These are phyloP conservation scores for Tachina grossa DNA, from an alignment of 2,888 invertebrate species.

Conservation along the genomic window DNA sequence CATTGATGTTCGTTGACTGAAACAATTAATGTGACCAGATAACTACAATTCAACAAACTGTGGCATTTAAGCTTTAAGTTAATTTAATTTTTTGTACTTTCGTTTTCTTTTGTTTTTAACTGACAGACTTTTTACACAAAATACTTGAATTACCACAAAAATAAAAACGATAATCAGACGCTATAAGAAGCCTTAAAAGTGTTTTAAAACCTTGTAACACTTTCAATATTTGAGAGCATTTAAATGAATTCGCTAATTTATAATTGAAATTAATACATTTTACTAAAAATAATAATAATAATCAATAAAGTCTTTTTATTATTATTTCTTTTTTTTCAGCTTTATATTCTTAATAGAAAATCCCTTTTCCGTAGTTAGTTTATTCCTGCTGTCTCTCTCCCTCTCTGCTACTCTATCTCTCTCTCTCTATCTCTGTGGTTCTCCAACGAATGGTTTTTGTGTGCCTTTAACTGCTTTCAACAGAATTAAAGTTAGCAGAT, in stretches of 20 bases:
- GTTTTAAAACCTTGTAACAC: conserved; percentile 12
- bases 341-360: conserved; percentile 14
- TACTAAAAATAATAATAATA: not conserved
- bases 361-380: conserved; percentile 19
- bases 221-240: not conserved
- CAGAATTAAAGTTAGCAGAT: conserved; percentile 8
- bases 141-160: conserved; percentile 42
- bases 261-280: not conserved
- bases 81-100: not conserved
- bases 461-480: conserved; percentile 64
- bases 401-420: not conserved
- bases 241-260: conserved; percentile 43
- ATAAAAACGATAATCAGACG: conserved; percentile 21
- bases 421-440: not conserved
- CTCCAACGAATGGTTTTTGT: conserved; percentile 49
- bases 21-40: conserved; percentile 25
- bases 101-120: not conserved
- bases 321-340: conserved; percentile 51
- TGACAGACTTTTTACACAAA: not conserved
- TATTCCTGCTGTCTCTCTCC: not conserved
- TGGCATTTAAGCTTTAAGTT: not conserved
- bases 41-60: not conserved
- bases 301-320: not conserved
- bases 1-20: conserved; percentile 1
- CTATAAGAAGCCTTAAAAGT: conserved; percentile 50